Percentiles rank a stretch among this genome's conserved stretches.
Conservation (phyloP, 92 coral and sea anemone species). For the Paragorgia papillata region DNA sequence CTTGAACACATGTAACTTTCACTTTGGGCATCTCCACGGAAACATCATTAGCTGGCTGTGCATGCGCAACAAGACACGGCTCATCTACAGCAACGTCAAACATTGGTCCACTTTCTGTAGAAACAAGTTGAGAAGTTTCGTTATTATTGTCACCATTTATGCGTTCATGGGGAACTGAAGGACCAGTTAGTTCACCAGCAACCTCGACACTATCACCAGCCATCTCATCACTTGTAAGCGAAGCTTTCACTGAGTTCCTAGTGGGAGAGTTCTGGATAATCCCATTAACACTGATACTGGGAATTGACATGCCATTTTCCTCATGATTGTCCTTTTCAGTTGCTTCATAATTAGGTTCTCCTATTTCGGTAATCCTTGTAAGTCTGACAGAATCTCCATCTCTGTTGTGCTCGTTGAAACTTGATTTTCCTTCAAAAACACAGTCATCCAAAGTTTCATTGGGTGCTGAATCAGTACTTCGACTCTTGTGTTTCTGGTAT, state of each 20-base stretch:
- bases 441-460: background rate
- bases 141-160: slow-evolving; percentile 1
- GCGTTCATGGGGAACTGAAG: background rate
- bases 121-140: slow-evolving; percentile 1
- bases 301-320: background rate
- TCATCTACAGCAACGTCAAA: slow-evolving; percentile 6
- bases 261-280: too few species aligned
- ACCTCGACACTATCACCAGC: background rate
- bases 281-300: background rate
- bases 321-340: background rate
- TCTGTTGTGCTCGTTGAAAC: background rate
- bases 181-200: background rate
- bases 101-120: slow-evolving; percentile 3
- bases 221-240: too few species aligned
- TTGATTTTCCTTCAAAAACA: background rate
- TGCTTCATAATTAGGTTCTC: background rate
- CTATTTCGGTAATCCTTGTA: slow-evolving; percentile 3
- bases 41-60: background rate
- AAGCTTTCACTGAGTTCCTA: too few species aligned
- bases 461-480: background rate
- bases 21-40: slow-evolving; percentile 13
- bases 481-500: background rate
- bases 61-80: slow-evolving; percentile 15
- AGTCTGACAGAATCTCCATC: background rate
- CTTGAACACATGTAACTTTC: slow-evolving; percentile 9